Percentiles rank a stretch among this genome's conserved stretches.
phyloP scores from a whole-genome alignment of 2,888 invertebrate species.

The Luperina nickerlii region DNA sequence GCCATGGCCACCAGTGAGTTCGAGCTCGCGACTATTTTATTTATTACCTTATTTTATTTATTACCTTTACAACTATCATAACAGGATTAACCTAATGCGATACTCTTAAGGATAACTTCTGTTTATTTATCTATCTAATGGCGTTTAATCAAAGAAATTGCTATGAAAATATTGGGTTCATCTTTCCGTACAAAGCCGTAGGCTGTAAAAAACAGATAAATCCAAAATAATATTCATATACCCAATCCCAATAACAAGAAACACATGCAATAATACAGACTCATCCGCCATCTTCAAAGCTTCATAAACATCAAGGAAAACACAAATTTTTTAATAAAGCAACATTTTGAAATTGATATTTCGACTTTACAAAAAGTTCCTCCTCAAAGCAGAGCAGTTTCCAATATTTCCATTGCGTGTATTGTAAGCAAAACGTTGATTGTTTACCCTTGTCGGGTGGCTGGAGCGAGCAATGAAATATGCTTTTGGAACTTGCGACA shows the following conservation, averaged over 20 bases:
- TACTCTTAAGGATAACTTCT: not conserved
- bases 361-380: slow-evolving; percentile 56
- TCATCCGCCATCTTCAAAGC: slow-evolving; percentile 39
- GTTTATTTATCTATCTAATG: not conserved
- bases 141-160: not conserved
- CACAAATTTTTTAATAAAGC: slow-evolving; percentile 48
- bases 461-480: slow-evolving; percentile 35
- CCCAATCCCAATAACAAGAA: slow-evolving; percentile 23
- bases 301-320: slow-evolving; percentile 32
- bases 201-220: slow-evolving; percentile 7
- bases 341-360: slow-evolving; percentile 45
- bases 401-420: slow-evolving; percentile 38
- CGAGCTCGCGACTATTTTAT: no score
- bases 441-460: slow-evolving; percentile 26
- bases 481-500: slow-evolving; percentile 14
- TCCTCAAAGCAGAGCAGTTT: slow-evolving; percentile 40
- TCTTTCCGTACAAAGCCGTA: not conserved
- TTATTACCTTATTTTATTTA: no score
- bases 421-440: slow-evolving; percentile 35
- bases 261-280: slow-evolving; percentile 21
- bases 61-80: no score
- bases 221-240: slow-evolving; percentile 32
- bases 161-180: not conserved
- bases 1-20: no score
- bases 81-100: no score